Evolutionary conservation across 2,113 vertebrate genomes (phyloP).

Genomic region (Capra hircus): DNA sequence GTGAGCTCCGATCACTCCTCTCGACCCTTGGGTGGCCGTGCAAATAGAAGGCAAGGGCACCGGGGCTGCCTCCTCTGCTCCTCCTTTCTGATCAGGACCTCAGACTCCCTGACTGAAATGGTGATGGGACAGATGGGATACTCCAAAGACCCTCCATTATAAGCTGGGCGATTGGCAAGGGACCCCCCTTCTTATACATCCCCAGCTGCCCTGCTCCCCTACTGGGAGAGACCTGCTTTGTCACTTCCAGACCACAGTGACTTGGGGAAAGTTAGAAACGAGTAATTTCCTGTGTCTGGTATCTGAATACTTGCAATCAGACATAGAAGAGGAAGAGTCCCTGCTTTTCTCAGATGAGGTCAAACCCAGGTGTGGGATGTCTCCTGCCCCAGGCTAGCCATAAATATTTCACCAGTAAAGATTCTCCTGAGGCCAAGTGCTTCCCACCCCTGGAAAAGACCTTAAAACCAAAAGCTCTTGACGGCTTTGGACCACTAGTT

Average conservation of each 20-base stretch:
- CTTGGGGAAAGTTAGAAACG: not conserved
- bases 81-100: not conserved
- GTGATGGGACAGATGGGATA: not conserved
- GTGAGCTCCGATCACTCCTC: not conserved
- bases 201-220: not conserved
- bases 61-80: not conserved
- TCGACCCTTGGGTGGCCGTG: accelerated
- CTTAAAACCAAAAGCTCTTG: not conserved
- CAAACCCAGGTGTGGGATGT: not conserved
- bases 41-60: not conserved
- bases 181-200: not conserved
- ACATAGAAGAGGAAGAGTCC: not conserved
- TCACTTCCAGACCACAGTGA: not conserved
- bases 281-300: not conserved
- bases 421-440: not conserved
- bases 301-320: not conserved
- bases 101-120: not conserved
- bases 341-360: not conserved
- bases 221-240: not conserved
- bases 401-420: not conserved
- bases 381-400: not conserved
- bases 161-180: not conserved
- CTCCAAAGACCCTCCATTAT: not conserved
- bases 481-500: accelerated
- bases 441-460: not conserved